Evolutionary conservation across 1,140 invertebrate genomes (phyloP), one percentile per base, ranked within the genome.

Genomic region (Lanistes nyassanus): DNA sequence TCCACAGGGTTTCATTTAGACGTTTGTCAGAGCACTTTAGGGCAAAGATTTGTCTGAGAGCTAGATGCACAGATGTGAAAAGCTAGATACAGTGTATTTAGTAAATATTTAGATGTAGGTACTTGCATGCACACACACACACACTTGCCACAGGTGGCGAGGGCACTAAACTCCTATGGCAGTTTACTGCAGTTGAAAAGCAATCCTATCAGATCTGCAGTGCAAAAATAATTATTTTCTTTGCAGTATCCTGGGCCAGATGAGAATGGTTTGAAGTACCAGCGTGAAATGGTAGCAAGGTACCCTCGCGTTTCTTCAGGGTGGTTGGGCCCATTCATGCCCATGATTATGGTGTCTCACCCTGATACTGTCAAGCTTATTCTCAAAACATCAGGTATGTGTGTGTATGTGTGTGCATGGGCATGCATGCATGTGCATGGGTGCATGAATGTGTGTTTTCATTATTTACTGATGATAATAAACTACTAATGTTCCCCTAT

Each of bases 191-290:
- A 60, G 23, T 31, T 26, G n/a, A n/a, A 60, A 60, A 16, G n/a
- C n/a, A 31, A n/a, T 23, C 23, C n/a, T n/a, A 23, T 60, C n/a
- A 11, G n/a, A n/a, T n/a, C n/a, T n/a, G n/a, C n/a, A n/a, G n/a
- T n/a, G n/a, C n/a, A n/a, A n/a, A n/a, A n/a, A 60, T 60, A 9
- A 60, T 26, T 60, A 60, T 26, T 11, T 60, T 60, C n/a, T 60
- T n/a, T n/a, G n/a, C n/a, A 82, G 82, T 80, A 80, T 58, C 82
- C 82, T 53, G 82, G 81, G 39, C 81, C 81, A 4, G 81, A 80
- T 74, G 83, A 85, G 65, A 76, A 62, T 31, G 82, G 82, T 0
- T 53, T 85, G 34, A 67, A 72, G 26, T 83, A 64, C 34, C 78
- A 83, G 70, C 78, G 75, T 47, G 70, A 81, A 21, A 76, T 77